Conservation (phyloP, 1,140 invertebrate genomes). For the Caenorhabditis latens region DNA sequence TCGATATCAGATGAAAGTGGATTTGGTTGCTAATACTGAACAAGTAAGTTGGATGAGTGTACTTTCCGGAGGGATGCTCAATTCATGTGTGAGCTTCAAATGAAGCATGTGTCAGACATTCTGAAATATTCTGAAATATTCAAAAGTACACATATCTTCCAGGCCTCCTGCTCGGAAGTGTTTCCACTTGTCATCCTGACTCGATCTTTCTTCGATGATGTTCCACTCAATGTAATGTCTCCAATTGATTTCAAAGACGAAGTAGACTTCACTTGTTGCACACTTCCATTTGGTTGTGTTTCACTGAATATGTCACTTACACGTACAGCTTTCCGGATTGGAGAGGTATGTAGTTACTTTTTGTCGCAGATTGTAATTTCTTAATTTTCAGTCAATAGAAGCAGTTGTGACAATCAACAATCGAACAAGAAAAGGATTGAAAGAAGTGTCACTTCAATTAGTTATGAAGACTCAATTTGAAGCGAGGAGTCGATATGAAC, state of each 20-base stretch:
- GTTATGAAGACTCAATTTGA: slow-evolving; percentile 74
- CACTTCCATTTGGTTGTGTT: slow-evolving; percentile 74
- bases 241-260: slow-evolving; percentile 75
- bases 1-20: slow-evolving; percentile 71
- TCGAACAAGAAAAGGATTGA: slow-evolving; percentile 71
- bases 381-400: slow-evolving; percentile 63
- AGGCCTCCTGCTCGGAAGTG: slow-evolving; percentile 70
- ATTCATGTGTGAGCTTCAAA: background rate
- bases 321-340: slow-evolving; percentile 70
- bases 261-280: slow-evolving; percentile 75
- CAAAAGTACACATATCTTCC: slow-evolving; percentile 1
- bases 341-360: slow-evolving; percentile 67
- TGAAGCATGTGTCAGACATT: no score
- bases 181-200: slow-evolving; percentile 75
- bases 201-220: slow-evolving; percentile 73
- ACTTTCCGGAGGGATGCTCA: background rate
- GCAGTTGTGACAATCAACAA: slow-evolving; percentile 66
- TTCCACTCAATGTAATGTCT: slow-evolving; percentile 70
- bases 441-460: slow-evolving; percentile 72
- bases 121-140: background rate
- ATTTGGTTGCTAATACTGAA: slow-evolving; percentile 69
- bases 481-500: slow-evolving; percentile 74
- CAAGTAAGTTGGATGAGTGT: slow-evolving; percentile 65
- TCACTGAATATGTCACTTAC: slow-evolving; percentile 69
- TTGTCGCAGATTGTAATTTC: background rate